These are phyloP conservation scores for Microtus ochrogaster DNA, from an alignment of 2,113 vertebrate genomes.

Conservation along the genomic window DNA sequence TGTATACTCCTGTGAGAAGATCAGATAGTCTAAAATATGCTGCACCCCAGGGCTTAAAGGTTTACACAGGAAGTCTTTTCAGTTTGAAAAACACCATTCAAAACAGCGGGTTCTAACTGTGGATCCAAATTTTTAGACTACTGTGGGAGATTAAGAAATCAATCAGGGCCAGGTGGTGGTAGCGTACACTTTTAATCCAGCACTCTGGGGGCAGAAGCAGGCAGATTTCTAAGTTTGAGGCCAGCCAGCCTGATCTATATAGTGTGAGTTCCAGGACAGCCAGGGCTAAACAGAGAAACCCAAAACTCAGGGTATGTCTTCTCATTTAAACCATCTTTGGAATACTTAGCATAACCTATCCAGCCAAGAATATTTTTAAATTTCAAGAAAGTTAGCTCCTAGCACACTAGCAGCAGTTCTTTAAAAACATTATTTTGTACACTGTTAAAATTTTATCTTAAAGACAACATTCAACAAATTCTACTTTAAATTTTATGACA, in stretches of 20 bases:
- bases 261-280: neutral
- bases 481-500: constrained; percentile 3
- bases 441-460: constrained; percentile 46
- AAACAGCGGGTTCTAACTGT: constrained; percentile 18
- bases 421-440: constrained; percentile 47
- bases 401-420: constrained; percentile 2
- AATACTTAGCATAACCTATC: constrained; percentile 4
- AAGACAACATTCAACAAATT: constrained; percentile 17
- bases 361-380: constrained; percentile 8
- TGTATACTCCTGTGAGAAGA: neutral
- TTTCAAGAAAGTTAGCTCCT: constrained; percentile 13
- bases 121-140: neutral
- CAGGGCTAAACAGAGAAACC: neutral
- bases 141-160: neutral
- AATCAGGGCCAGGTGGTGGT: neutral
- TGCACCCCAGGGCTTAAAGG: neutral
- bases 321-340: neutral
- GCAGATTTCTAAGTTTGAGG: neutral
- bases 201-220: neutral
- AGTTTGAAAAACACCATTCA: neutral
- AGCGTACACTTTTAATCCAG: neutral
- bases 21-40: neutral
- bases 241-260: neutral
- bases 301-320: neutral
- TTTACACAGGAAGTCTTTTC: neutral